Evolutionary conservation across 2,113 vertebrate species (phyloP), one percentile per base, ranked within the genome.

Genomic region (Piaya cayana): DNA sequence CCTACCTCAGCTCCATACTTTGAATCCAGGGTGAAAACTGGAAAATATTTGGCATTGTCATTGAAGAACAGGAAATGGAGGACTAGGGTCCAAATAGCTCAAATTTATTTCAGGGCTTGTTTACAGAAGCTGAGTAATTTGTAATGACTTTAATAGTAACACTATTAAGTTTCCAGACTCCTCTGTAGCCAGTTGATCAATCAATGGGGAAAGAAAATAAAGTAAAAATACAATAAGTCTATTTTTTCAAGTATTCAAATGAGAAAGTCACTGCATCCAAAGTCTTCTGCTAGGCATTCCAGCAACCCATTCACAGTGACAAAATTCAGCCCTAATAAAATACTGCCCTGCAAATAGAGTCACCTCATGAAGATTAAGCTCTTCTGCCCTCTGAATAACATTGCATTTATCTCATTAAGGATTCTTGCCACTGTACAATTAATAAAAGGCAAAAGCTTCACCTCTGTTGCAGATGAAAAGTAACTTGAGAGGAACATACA

Each of bases 321-420:
- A 88, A 91, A 90, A 86, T 17, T 39, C 52, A 86, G 16, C 56
- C 68, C 30, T 84, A 88, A 81, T 88, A 59, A 91, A 92, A 32
- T 71, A 60, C 42, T 90, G 47, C 64, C 47, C 25, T 63, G 63
- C 50, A 86, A 92, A 92, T 92, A 90, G 55, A 85, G 49, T 88
- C 50, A 88, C 76, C 74, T 93, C 55, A 74, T 26, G 47, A 91
- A 82, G 70, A 70, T 42, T 58, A 81, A 95, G 62, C 49, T 45
- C 37, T 37, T 92, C 43, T 60, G 39, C 45, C 34, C 59, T 86
- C 76, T 91, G 64, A 93, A 84, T 82, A 93, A 63, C 69, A 55
- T 63, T 80, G 47, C 20, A 49, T 92, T 93, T 93, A 90, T 92
- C 79, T 83, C 58, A 88, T 82, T 76, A 88, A 77, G 32, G 9